These are phyloP conservation scores for Drosophila triauraria DNA, from an alignment of 1,140 invertebrate genomes.

Conservation along the genomic window DNA sequence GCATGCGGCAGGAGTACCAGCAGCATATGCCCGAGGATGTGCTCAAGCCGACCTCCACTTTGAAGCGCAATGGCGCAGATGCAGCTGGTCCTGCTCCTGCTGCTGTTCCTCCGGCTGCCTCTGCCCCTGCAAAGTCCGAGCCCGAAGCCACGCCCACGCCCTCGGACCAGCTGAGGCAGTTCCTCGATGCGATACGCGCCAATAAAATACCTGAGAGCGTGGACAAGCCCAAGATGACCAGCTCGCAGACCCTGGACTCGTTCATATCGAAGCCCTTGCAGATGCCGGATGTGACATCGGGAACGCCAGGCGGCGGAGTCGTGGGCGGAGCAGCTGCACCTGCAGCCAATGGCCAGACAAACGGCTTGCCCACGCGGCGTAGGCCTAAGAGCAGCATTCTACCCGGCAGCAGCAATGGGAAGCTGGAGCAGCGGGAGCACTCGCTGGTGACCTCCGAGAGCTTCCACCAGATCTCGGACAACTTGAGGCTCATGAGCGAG, in stretches of 20 bases:
- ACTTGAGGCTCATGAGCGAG: slow-evolving; percentile 82
- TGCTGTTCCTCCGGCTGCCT: neutral
- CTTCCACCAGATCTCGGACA: slow-evolving; percentile 84
- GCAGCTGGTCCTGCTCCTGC: neutral
- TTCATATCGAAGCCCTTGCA: slow-evolving; percentile 81
- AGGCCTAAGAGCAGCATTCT: slow-evolving; percentile 73
- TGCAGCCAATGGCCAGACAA: slow-evolving; percentile 10
- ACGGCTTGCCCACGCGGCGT: slow-evolving; percentile 60
- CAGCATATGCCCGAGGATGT: slow-evolving; percentile 81
- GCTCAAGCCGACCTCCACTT: slow-evolving; percentile 56
- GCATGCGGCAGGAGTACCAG: slow-evolving; percentile 82
- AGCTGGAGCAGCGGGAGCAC: slow-evolving; percentile 69
- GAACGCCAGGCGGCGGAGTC: slow-evolving; percentile 53
- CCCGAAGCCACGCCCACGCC: slow-evolving; percentile 67
- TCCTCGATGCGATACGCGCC: slow-evolving; percentile 82
- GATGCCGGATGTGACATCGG: slow-evolving; percentile 82
- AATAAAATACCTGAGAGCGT: slow-evolving; percentile 82
- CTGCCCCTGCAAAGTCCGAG: slow-evolving; percentile 20
- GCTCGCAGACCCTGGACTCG: slow-evolving; percentile 77
- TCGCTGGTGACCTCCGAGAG: slow-evolving; percentile 81
- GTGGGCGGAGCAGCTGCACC: neutral
- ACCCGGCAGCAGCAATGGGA: slow-evolving; percentile 39
- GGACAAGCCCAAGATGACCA: slow-evolving; percentile 78
- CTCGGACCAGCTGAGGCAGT: slow-evolving; percentile 82
- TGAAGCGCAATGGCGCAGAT: slow-evolving; percentile 28